Base-by-base conservation (phyloP, 2,113 vertebrate genomes). In the Lepisosteus oculatus region DNA sequence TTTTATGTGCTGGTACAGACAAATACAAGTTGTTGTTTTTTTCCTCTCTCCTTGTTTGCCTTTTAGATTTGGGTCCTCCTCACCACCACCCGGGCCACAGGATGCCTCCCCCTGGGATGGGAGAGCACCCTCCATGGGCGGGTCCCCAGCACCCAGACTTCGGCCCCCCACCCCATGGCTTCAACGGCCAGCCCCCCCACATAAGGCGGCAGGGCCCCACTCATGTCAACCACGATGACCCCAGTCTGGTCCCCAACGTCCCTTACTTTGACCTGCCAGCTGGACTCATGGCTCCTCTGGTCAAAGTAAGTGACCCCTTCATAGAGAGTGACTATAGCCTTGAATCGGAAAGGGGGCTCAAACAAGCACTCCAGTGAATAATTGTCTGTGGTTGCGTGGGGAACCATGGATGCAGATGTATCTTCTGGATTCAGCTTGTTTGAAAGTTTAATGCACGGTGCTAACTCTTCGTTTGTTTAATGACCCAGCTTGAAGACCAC, bases 191-290 rank as follows among this genome's bases (percentile, higher is more conserved):
- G 80, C 96, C 97, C 0, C 96, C 96, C 3, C 97, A 98, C 74
- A 87, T 98, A 82, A 86, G 97, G 54, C 92, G 96, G 6, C 95
- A 97, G 3, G 96, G 92, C 8, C 95, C 93, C 0, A 92, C 95
- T 0, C 95, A 96, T 64, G 88, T 95, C 84, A 94, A 87, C 84
- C 95, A 95, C 0, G 97, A 99, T 0, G 97, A 99, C 75, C 97
- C 97, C 8, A 98, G 96, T 12, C 90, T 99, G 81, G 97, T 99
- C 62, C 97, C 97, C 44, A 99, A 99, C 0, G 97, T 99, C 3
- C 97, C 97, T 45, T 99, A 99, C 85, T 99, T 99, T 0, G 97
- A 99, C 64, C 92, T 99, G n/a, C 97, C 97, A 0, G 97, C 97
- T 0, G 97, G 97, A 12, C 93, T 99, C 56, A 99, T 99, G 96